Evolutionary conservation across 2,113 vertebrate species (phyloP), one percentile per base, ranked within the genome.

Genomic region (Deroptyus accipitrinus): DNA sequence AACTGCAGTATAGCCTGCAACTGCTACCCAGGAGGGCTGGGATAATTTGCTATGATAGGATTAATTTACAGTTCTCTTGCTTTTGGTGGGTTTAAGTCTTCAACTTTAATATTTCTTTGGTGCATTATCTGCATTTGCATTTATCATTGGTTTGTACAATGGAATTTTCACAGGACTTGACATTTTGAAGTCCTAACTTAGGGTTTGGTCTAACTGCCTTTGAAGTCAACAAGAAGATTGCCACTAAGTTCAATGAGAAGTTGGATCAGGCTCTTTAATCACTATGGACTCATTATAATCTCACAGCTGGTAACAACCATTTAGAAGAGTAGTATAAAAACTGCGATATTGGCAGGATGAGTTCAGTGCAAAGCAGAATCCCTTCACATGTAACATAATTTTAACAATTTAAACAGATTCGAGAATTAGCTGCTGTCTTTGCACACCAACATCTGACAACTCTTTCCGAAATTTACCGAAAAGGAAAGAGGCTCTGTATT

Each of bases 101-200:
- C 73, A 84, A 88, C 25, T 66, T 68, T 74, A 76, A 70, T 90
- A 90, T 95, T 90, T 96, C 67, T 94, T 92, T 62, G 24, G 63
- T 93, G 68, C 83, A 94, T 93, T 94, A 88, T 78, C 72, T 96
- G 70, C 55, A 96, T 96, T 97, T 95, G 90, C 90, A 94, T 96
- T 91, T 90, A 83, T 91, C 84, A 70, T 90, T 96, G 75, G 23
- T 54, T 94, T 48, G 35, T 81, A 94, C 90, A 96, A 92, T 88
- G 30, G 76, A 88, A 86, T 86, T 94, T 91, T 90, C 83, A 72
- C 37, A 94, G 64, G 61, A 92, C 79, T 94, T 93, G 89, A 88
- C 68, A 67, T 95, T 94, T 96, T 96, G 59, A 97, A 94, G 85
- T 44, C 68, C 72, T 88, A 90, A 93, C 74, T 92, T 95, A 90